Evolutionary conservation across 2,113 vertebrate species (phyloP), one percentile per base, ranked within the genome.

Genomic region (Paraplagusia blochii): DNA sequence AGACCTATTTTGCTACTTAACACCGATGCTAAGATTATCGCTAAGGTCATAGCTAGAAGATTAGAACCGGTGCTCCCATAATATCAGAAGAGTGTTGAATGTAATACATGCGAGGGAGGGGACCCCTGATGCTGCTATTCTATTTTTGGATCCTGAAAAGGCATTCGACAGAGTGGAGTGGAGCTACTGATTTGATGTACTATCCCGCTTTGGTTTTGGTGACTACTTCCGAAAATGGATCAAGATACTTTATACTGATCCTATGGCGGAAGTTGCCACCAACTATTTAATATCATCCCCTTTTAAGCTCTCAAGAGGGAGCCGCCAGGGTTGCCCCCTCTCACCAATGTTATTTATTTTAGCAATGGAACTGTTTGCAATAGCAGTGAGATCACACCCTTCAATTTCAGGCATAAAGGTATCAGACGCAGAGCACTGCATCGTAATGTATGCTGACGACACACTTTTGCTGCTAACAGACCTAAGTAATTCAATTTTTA

Each of bases 391-490:
- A n/a, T n/a, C n/a, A n/a, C n/a, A n/a, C n/a, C n/a, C n/a, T n/a
- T n/a, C n/a, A n/a, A n/a, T n/a, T n/a, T 60, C n/a, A 13, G 38
- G 58, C 19, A 33, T 18, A 2, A 48, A 34, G 33, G 16, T 50
- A 11, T 6, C n/a, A 3, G 40, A 50, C 8, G 9, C 12, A 8
- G 38, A 60, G 11, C 39, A 60, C 13, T 0, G 0, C 11, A 43
- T 60, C 13, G 22, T 51, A 51, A 44, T 51, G 47, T 42, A 49
- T 59, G 36, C 19, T 0, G 0, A 59, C 10, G 12, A 42, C 9
- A 35, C 39, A n/a, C n/a, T 50, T 60, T 10, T 60, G 50, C 58
- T 59, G 39, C 19, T 59, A 1, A 45, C 44, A 45, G 44, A 45
- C 16, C 39, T 59, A 0, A 59, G 11, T 9, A 50, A 42, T 1